phyloP scores from a whole-genome alignment of 2,888 invertebrate species.

The Aradus depressus region DNA sequence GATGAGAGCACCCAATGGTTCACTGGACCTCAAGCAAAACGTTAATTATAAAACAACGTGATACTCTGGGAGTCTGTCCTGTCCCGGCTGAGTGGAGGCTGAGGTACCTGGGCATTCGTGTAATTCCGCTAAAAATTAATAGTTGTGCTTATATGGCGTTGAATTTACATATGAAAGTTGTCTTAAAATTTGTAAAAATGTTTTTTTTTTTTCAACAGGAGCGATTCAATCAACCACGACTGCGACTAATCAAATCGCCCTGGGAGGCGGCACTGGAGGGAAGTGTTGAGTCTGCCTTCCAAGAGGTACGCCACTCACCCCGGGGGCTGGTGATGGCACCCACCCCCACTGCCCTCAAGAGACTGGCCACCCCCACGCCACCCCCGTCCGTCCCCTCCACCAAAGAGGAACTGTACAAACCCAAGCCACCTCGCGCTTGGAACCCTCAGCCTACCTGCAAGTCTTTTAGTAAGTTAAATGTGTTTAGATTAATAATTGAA shows the following conservation, averaged over 20 bases:
- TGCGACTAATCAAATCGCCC: constrained; percentile 53
- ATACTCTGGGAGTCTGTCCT: too few species aligned
- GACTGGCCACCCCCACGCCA: constrained; percentile 24
- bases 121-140: too few species aligned
- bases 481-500: constrained; percentile 1
- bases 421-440: constrained; percentile 43
- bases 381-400: constrained; percentile 20
- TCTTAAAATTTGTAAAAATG: constrained; percentile 20
- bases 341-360: constrained; percentile 26
- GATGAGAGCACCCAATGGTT: too few species aligned
- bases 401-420: constrained; percentile 39
- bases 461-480: constrained; percentile 36
- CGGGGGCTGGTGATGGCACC: constrained; percentile 28
- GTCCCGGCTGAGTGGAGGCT: too few species aligned
- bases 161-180: too few species aligned
- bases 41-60: too few species aligned
- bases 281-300: constrained; percentile 57
- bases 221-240: constrained; percentile 44
- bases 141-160: too few species aligned
- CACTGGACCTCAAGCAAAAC: too few species aligned
- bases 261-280: constrained; percentile 63
- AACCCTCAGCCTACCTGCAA: constrained; percentile 35
- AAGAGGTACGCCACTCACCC: constrained; percentile 36
- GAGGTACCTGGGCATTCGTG: too few species aligned
- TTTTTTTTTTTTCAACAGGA: constrained; percentile 38